phyloP scores from a whole-genome alignment of 2,797 vertebrate species.

The Macropodus opercularis region DNA sequence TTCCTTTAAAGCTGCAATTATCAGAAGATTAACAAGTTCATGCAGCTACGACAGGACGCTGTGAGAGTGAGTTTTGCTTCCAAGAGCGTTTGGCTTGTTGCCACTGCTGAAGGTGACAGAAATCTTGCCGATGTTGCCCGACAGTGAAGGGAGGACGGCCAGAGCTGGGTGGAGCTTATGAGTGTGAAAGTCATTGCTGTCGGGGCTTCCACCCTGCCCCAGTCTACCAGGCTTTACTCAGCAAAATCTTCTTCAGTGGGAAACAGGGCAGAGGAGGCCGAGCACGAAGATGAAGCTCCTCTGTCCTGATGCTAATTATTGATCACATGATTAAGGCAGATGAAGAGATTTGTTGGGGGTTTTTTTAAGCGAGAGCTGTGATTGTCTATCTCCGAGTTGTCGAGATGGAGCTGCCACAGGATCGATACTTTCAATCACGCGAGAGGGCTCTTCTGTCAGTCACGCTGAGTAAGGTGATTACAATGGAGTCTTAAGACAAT shows the following conservation, averaged over 20 bases:
- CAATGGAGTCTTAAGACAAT: slow-evolving; percentile 96
- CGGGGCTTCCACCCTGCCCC: slow-evolving; percentile 81
- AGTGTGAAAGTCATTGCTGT: slow-evolving; percentile 82
- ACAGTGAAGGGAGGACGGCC: slow-evolving; percentile 79
- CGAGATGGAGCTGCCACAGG: slow-evolving; percentile 85
- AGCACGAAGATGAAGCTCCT: slow-evolving; percentile 85
- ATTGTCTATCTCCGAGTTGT: slow-evolving; percentile 89
- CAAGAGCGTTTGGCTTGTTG: slow-evolving; percentile 80
- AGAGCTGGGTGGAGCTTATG: slow-evolving; percentile 73
- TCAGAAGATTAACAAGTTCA: slow-evolving; percentile 81
- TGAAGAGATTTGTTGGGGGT: slow-evolving; percentile 87
- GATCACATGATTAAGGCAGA: slow-evolving; percentile 97
- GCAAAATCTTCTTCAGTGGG: slow-evolving; percentile 86
- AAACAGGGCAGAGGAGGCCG: slow-evolving; percentile 55
- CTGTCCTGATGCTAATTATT: slow-evolving; percentile 91
- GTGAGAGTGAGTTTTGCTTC: slow-evolving; percentile 82
- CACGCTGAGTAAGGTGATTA: slow-evolving; percentile 94
- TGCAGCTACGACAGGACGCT: slow-evolving; percentile 77
- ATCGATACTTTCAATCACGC: slow-evolving; percentile 97
- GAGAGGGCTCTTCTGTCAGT: slow-evolving; percentile 93
- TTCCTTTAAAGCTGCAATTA: slow-evolving; percentile 79
- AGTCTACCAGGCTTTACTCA: slow-evolving; percentile 90
- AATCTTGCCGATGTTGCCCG: slow-evolving; percentile 88
- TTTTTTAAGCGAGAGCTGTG: slow-evolving; percentile 87
- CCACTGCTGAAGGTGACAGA: slow-evolving; percentile 87